These are phyloP conservation scores for Melolontha melolontha DNA, from an alignment of 2,888 invertebrate species.

Conservation along the genomic window DNA sequence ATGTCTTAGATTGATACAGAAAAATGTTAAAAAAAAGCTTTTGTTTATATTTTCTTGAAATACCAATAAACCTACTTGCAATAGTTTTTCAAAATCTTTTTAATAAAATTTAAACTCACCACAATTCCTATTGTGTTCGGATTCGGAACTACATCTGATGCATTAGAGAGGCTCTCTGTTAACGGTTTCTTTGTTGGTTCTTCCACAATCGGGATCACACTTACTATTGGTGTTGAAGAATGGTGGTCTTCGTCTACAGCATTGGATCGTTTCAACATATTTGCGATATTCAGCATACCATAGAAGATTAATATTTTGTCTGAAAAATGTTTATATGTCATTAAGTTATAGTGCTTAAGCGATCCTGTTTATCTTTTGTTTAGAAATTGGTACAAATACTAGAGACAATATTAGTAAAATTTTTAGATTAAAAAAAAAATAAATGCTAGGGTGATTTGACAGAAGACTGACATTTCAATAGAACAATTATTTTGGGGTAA, in stretches of 20 bases:
- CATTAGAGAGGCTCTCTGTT: not conserved
- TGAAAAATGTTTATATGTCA: not conserved
- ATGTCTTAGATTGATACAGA: no score
- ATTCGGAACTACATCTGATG: not conserved
- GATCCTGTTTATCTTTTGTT: conserved; percentile 48
- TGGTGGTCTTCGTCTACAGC: conserved; percentile 37
- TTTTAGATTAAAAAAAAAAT: no score
- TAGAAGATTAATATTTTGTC: conserved; percentile 10
- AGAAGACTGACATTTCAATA: no score
- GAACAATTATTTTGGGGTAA: no score
- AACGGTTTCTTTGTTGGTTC: conserved; percentile 49
- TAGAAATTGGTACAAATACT: not conserved
- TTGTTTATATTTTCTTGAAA: no score
- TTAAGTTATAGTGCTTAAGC: no score
- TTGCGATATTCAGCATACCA: conserved; percentile 36
- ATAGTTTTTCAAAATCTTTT: no score
- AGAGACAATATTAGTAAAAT: not conserved
- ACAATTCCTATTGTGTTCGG: conserved; percentile 13
- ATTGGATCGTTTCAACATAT: conserved; percentile 46
- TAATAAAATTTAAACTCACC: conserved; percentile 10
- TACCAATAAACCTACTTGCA: no score
- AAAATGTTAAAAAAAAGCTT: no score
- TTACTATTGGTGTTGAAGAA: conserved; percentile 60
- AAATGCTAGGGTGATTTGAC: no score
- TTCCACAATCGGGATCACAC: conserved; percentile 58